Base-by-base conservation (phyloP, 2,888 invertebrate species). In the Hemistola chrysoprasaria region DNA sequence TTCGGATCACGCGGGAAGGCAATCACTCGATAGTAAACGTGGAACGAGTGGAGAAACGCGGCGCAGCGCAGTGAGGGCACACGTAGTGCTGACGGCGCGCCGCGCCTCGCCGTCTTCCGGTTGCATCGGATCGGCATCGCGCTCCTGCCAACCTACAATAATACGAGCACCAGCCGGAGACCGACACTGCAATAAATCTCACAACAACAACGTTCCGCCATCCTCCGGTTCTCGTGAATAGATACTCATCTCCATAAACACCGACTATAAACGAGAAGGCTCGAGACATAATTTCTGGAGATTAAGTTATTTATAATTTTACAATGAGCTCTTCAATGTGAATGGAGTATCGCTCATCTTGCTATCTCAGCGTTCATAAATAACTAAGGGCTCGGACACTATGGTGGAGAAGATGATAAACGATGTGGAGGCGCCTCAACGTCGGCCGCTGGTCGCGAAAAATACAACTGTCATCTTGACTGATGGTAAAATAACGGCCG, bases 381-480 rank as follows among this genome's bases (percentile, higher is more conserved):
- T 78, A 79, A 78, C 62, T 73, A 72, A 75, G 71, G 71, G 71
- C 56, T 70, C 68, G 72, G 73, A 72, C 71, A 69, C 62, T 65
- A 66, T 67, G 65, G 69, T 65, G 60, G 65, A 75, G 72, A 74
- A 68, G 72, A 86, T 88, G 84, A 88, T 84, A 84, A 86, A 87
- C 76, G 85, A 85, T 63, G 65, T 50, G 39, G 58, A 75, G 76
- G 84, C 87, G 85, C 80, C 83, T 69, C 62, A 68, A 65, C 78
- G 84, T 76, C 86, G 81, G 78, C 74, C 77, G 76, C 69, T 81
- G 78, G 75, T 71, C 83, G 76, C 82, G 82, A 84, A 88, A 88
- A 86, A 88, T 81, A 82, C 78, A 74, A 82, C 78, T 87, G 82
- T 85, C 86, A 86, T 88, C 81, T 86, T 87, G 87, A 87, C 74